A percentile compares a stretch with the other conserved stretches of the same genome.
phyloP scores from a whole-genome alignment of 2,797 vertebrate species.

The Denticeps clupeoides region DNA sequence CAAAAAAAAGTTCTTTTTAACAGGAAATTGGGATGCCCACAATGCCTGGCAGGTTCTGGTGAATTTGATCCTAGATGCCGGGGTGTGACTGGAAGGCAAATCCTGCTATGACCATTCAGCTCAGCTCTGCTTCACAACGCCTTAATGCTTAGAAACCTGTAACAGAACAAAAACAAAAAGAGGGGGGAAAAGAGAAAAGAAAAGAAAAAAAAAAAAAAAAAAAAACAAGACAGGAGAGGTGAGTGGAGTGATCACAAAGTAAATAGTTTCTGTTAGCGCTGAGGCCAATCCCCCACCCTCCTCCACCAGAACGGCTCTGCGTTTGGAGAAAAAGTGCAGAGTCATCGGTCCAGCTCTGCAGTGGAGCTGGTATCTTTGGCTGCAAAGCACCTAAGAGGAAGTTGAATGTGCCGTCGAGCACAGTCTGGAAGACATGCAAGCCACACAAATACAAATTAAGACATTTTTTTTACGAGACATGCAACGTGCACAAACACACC shows the following conservation, averaged over 20 bases:
- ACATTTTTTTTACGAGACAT: too few species aligned
- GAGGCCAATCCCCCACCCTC: slow-evolving; percentile 7
- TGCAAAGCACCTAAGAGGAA: neutral
- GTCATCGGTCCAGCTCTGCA: slow-evolving; percentile 22
- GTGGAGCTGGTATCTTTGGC: slow-evolving; percentile 13
- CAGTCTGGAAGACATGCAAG: neutral
- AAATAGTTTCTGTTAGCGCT: slow-evolving; percentile 19
- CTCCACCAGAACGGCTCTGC: slow-evolving; percentile 18
- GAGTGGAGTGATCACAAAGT: slow-evolving; percentile 9
- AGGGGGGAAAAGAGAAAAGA: neutral
- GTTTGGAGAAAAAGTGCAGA: slow-evolving; percentile 19
- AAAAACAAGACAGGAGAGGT: slow-evolving; percentile 14
- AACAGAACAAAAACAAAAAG: slow-evolving; percentile 32
- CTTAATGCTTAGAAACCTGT: slow-evolving; percentile 79
- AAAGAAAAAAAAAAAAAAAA: neutral
- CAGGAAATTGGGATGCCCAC: slow-evolving; percentile 79
- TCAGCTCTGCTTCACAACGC: slow-evolving; percentile 72
- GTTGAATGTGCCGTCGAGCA: too few species aligned
- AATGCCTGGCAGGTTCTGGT: slow-evolving; percentile 73
- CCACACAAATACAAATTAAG: too few species aligned
- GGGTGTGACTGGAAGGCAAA: slow-evolving; percentile 70
- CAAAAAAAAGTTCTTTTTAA: slow-evolving; percentile 66
- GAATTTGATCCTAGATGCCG: slow-evolving; percentile 79
- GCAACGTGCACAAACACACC: slow-evolving; percentile 7
- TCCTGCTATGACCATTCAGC: slow-evolving; percentile 75